phyloP scores from a whole-genome alignment of 2,888 invertebrate species.

The Coelopa pilipes region DNA sequence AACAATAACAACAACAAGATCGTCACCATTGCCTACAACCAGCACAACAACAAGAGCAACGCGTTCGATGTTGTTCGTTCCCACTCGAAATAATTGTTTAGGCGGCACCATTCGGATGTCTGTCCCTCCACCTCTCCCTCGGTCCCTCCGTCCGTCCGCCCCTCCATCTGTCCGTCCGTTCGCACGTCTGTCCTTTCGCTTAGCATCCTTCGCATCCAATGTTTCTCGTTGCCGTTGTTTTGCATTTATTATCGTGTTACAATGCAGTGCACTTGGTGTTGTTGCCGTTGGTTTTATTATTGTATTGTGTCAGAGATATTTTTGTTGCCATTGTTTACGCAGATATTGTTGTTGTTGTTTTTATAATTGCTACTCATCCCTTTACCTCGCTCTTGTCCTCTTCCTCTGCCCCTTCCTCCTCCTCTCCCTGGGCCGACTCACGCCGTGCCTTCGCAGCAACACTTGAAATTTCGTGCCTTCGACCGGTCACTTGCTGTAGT shows the following conservation, averaged over 20 bases:
- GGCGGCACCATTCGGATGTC: background rate
- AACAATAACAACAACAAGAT: no score
- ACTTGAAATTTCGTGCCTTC: conserved; percentile 17
- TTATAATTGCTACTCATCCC: background rate
- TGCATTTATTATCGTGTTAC: background rate
- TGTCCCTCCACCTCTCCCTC: background rate
- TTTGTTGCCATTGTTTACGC: conserved; percentile 1
- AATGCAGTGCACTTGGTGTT: no score
- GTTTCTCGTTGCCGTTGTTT: background rate
- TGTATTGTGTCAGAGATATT: no score
- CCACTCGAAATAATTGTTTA: background rate
- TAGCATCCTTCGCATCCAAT: background rate
- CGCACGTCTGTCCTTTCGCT: no score
- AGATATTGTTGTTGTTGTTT: conserved; percentile 11
- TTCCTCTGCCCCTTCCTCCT: background rate
- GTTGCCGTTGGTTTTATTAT: background rate
- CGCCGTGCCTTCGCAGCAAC: background rate
- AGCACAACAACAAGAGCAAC: no score
- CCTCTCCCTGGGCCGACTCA: no score
- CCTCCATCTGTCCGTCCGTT: no score
- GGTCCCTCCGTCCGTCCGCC: no score
- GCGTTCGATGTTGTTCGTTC: background rate
- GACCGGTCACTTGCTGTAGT: conserved; percentile 25
- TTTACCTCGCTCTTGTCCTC: background rate
- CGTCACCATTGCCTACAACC: no score